Evolutionary conservation across 2,797 vertebrate species (phyloP).

Genomic region (Pseudomugil tenellus): DNA sequence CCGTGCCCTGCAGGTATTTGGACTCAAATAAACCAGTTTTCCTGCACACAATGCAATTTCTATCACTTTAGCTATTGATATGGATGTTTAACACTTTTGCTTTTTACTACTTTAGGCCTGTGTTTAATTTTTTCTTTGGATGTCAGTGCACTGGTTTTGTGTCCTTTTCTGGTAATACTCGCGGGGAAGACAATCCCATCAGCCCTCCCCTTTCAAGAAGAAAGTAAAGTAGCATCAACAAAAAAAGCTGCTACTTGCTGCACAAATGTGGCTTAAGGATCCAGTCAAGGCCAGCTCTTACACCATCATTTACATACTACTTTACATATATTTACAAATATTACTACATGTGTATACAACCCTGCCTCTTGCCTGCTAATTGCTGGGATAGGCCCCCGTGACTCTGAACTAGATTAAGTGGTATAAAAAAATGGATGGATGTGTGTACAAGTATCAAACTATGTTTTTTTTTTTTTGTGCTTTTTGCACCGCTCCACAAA

Average conservation of each 20-base stretch:
- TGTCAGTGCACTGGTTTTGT: slow-evolving; percentile 35
- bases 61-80: slow-evolving; percentile 2
- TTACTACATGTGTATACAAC: not conserved
- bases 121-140: slow-evolving; percentile 25
- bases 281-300: slow-evolving; percentile 7
- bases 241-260: slow-evolving; percentile 41
- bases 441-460: slow-evolving; percentile 8
- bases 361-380: too few relatives aligned
- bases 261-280: slow-evolving; percentile 46
- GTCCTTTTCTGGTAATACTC: slow-evolving; percentile 74
- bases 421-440: too few relatives aligned
- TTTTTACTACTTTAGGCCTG: slow-evolving; percentile 12
- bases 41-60: slow-evolving; percentile 27
- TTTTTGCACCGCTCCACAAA: not conserved
- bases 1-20: slow-evolving; percentile 24
- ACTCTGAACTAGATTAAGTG: too few relatives aligned
- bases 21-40: slow-evolving; percentile 35
- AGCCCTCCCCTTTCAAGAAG: slow-evolving; percentile 28
- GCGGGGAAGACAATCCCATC: slow-evolving; percentile 22
- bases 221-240: slow-evolving; percentile 55
- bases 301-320: slow-evolving; percentile 28
- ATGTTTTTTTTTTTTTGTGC: not conserved
- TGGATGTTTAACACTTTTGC: slow-evolving; percentile 1
- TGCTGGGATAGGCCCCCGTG: too few relatives aligned
- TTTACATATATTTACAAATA: slow-evolving; percentile 10